These are phyloP conservation scores for Etheostoma spectabile DNA, from an alignment of 2,113 vertebrate species.

Conservation along the genomic window DNA sequence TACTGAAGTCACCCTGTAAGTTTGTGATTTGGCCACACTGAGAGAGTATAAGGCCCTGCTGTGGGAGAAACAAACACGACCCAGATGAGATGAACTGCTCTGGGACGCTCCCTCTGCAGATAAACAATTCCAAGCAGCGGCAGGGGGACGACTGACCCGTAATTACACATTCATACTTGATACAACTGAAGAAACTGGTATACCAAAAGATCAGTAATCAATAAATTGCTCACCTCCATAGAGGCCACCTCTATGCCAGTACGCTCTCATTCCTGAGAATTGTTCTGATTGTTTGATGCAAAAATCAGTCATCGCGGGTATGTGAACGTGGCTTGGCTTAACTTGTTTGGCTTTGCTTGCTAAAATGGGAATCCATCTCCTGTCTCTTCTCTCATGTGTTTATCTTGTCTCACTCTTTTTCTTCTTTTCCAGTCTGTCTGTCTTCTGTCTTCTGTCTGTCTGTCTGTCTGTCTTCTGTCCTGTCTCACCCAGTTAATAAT, in stretches of 20 bases:
- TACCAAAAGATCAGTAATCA: constrained; percentile 31
- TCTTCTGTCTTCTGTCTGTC: no score
- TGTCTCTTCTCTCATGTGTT: constrained; percentile 35
- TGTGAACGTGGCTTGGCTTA: constrained; percentile 25
- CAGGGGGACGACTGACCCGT: constrained; percentile 43
- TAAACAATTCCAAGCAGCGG: constrained; percentile 37
- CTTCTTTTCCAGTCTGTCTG: constrained; percentile 32
- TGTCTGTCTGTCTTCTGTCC: no score
- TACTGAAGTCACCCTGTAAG: constrained; percentile 7
- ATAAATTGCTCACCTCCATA: constrained; percentile 35
- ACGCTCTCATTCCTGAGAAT: constrained; percentile 46
- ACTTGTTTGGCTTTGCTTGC: constrained; percentile 16
- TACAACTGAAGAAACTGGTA: neutral
- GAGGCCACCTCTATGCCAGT: constrained; percentile 34
- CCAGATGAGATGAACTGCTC: constrained; percentile 41
- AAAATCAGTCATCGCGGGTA: constrained; percentile 32
- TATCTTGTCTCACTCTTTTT: constrained; percentile 52
- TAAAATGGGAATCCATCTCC: constrained; percentile 53
- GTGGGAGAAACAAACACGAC: constrained; percentile 35
- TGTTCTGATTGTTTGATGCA: constrained; percentile 51
- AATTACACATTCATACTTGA: constrained; percentile 42
- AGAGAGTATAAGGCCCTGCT: constrained; percentile 39
- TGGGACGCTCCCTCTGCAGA: constrained; percentile 53
- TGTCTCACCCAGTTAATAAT: constrained; percentile 77
- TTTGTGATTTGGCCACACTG: constrained; percentile 1